These are phyloP conservation scores for Ataeniobius toweri DNA, from an alignment of 2,797 vertebrate genomes.

Conservation along the genomic window DNA sequence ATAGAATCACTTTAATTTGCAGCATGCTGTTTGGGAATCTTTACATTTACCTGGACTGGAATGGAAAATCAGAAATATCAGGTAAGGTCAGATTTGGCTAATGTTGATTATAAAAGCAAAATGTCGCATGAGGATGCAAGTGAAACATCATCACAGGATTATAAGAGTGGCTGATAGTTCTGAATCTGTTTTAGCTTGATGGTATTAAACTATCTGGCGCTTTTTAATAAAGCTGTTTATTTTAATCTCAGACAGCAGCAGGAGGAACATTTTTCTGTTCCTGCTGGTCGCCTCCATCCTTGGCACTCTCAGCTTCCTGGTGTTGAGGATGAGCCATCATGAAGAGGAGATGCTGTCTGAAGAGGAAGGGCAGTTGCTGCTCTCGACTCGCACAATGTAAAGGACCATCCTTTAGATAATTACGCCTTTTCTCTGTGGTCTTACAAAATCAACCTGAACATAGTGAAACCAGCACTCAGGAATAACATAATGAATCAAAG, in stretches of 20 bases:
- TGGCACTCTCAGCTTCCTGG: slow-evolving; percentile 82
- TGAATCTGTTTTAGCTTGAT: slow-evolving; percentile 16
- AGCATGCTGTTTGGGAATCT: slow-evolving; percentile 88
- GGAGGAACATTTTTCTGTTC: slow-evolving; percentile 78
- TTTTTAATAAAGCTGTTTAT: slow-evolving; percentile 42
- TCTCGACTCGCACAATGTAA: slow-evolving; percentile 74
- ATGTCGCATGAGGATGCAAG: slow-evolving; percentile 16
- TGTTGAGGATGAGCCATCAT: slow-evolving; percentile 64
- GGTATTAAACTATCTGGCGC: slow-evolving; percentile 26
- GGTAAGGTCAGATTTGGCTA: slow-evolving; percentile 61
- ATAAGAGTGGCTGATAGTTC: slow-evolving; percentile 12
- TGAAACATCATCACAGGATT: slow-evolving; percentile 33
- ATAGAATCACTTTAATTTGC: slow-evolving; percentile 35
- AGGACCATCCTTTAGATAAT: slow-evolving; percentile 35
- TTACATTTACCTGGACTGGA: slow-evolving; percentile 86
- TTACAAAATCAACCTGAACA: slow-evolving; percentile 22
- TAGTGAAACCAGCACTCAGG: neutral
- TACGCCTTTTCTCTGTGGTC: slow-evolving; percentile 13
- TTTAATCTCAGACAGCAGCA: slow-evolving; percentile 75
- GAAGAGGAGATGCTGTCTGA: slow-evolving; percentile 78
- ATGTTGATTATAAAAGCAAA: slow-evolving; percentile 9
- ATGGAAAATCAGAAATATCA: slow-evolving; percentile 79
- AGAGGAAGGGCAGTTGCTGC: slow-evolving; percentile 79
- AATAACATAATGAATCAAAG: slow-evolving; percentile 9
- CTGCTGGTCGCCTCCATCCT: slow-evolving; percentile 77